Percentiles rank a stretch among this genome's conserved stretches.
phyloP scores from a whole-genome alignment of 2,113 vertebrate species.

The Oreamnos americanus region DNA sequence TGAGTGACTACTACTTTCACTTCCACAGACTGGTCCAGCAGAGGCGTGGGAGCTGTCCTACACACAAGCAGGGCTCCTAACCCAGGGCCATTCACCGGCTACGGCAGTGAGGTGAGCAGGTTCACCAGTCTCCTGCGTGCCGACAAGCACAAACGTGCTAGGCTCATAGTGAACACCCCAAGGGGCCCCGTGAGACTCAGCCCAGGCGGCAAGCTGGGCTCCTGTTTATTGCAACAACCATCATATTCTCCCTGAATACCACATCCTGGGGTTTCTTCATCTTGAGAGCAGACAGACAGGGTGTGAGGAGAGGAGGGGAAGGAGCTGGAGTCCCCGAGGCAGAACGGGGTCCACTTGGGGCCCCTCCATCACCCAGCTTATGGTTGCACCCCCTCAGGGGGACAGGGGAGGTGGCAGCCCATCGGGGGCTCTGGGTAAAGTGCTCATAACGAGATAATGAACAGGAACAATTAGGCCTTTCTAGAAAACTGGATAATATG shows the following conservation, averaged over 20 bases:
- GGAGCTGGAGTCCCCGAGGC: not conserved
- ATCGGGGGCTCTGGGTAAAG: not conserved
- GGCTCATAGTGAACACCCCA: not conserved
- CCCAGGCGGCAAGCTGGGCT: not conserved
- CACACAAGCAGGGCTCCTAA: not conserved
- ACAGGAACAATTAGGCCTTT: slow-evolving; percentile 2
- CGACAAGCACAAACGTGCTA: not conserved
- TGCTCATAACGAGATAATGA: not conserved
- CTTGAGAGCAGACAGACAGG: not conserved
- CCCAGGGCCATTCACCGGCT: not conserved
- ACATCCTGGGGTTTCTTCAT: not conserved
- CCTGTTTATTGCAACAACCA: not conserved
- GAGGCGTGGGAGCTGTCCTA: not conserved
- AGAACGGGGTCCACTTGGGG: not conserved
- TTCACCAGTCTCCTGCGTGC: rapidly evolving
- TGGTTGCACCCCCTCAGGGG: rapidly evolving
- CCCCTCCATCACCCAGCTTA: not conserved
- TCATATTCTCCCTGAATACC: not conserved
- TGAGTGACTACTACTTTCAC: not conserved
- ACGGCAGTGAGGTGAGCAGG: not conserved
- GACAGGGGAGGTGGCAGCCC: not conserved
- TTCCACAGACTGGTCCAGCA: not conserved
- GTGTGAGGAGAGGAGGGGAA: not conserved
- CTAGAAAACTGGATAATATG: not conserved
- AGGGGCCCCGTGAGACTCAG: not conserved